These are phyloP conservation scores for Enoplosus armatus DNA, from an alignment of 2,797 vertebrate genomes.

Conservation along the genomic window DNA sequence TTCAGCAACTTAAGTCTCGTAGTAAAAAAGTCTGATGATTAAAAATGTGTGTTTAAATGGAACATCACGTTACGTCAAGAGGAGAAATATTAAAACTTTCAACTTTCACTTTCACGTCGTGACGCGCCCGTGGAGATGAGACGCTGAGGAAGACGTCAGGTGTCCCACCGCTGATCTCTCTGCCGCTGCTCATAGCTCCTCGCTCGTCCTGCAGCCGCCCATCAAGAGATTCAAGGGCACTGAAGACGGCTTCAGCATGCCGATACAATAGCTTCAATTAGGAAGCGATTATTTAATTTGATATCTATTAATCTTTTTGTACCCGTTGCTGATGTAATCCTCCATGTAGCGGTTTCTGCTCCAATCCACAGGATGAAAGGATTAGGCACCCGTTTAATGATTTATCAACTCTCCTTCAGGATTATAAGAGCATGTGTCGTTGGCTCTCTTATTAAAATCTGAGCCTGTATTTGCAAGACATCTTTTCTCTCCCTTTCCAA, in stretches of 20 bases:
- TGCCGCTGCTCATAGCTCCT: neutral
- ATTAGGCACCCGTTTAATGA: conserved; percentile 62
- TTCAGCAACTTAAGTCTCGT: neutral
- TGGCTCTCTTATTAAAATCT: conserved; percentile 61
- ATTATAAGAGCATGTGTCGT: conserved; percentile 44
- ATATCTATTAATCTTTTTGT: conserved; percentile 66
- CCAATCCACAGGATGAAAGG: conserved; percentile 61
- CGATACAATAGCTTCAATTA: conserved; percentile 65
- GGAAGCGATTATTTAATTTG: conserved; percentile 64
- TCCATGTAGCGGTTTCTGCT: conserved; percentile 47
- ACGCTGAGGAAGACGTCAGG: conserved; percentile 7
- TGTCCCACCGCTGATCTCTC: neutral
- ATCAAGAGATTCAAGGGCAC: conserved; percentile 33
- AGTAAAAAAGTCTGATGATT: too few species aligned
- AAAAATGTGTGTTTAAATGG: neutral
- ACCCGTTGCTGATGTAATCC: conserved; percentile 60
- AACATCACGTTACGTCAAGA: neutral
- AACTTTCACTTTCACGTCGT: neutral
- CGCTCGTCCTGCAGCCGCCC: conserved; percentile 7
- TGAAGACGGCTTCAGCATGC: conserved; percentile 18
- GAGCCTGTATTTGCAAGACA: conserved; percentile 10
- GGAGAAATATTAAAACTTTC: conserved; percentile 7
- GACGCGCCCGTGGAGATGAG: neutral
- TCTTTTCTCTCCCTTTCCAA: conserved; percentile 6
- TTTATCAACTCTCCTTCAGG: conserved; percentile 64